A percentile compares a stretch with the other conserved stretches of the same genome.
Evolutionary conservation across 92 coral and sea anemone genomes (phyloP).

Genomic region (Phenganax marumi): DNA sequence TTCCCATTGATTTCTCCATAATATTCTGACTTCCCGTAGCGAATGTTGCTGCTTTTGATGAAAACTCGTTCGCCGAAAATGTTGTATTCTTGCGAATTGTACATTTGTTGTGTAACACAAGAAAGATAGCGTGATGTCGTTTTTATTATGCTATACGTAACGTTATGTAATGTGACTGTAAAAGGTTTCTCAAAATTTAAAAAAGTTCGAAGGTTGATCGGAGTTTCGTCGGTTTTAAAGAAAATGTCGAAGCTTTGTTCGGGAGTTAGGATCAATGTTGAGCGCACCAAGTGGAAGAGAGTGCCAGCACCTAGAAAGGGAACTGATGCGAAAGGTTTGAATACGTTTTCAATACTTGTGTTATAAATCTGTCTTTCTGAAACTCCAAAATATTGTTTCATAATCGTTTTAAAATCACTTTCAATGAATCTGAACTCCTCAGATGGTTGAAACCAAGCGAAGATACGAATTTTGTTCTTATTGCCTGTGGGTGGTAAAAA

Average conservation of each 20-base stretch:
- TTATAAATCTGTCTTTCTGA: neutral
- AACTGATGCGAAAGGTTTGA: neutral
- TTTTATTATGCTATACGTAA: too few species aligned
- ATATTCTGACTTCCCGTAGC: neutral
- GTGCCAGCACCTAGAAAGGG: neutral
- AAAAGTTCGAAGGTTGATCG: too few species aligned
- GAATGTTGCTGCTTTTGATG: neutral
- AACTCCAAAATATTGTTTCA: neutral
- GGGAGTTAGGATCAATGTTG: slow-evolving; percentile 10
- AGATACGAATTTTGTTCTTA: neutral
- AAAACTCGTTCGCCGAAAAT: neutral
- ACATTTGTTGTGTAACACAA: too few species aligned
- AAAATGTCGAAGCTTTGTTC: slow-evolving; percentile 14
- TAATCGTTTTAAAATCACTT: neutral
- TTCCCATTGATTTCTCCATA: slow-evolving; percentile 3
- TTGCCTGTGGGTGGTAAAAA: neutral
- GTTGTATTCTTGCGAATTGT: neutral
- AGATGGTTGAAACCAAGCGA: slow-evolving; percentile 24
- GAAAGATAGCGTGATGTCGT: too few species aligned
- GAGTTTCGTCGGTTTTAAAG: too few species aligned
- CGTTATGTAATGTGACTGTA: too few species aligned
- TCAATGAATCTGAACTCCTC: neutral
- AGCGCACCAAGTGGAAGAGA: neutral
- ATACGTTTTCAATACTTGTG: neutral
- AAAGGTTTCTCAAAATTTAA: too few species aligned